Conservation (phyloP, 2,113 vertebrate genomes). For the Catagonus wagneri region DNA sequence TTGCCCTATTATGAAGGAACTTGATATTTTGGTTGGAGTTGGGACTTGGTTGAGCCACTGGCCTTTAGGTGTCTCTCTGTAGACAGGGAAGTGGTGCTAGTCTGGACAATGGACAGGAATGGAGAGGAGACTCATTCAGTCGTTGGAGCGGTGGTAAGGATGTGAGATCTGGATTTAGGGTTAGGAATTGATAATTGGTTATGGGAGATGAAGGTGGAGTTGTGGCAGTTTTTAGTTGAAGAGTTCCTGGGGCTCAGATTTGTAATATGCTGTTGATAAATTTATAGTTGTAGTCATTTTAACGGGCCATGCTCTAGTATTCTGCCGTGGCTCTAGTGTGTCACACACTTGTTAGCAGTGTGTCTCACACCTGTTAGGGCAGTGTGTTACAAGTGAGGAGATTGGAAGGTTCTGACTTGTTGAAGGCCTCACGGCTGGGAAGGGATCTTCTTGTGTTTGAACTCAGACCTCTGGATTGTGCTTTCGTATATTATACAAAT, state of each 20-base stretch:
- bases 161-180: not conserved
- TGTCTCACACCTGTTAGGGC: not conserved
- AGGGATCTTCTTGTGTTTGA: not conserved
- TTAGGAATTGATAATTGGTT: not conserved
- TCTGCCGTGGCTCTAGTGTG: not conserved
- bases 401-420: not conserved
- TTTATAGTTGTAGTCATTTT: not conserved
- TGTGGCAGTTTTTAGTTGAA: not conserved
- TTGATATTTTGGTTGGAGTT: not conserved
- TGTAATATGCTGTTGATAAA: not conserved
- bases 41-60: not conserved
- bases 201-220: too few species aligned
- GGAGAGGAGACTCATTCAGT: not conserved
- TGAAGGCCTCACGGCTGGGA: not conserved
- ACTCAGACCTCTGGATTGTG: not conserved
- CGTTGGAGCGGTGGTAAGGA: not conserved
- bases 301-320: not conserved
- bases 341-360: not conserved
- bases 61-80: not conserved
- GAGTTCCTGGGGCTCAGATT: not conserved
- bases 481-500: not conserved
- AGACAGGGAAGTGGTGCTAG: not conserved
- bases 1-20: not conserved
- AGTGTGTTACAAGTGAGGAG: not conserved
- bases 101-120: not conserved